Evolutionary conservation across 2,888 invertebrate species (phyloP).

Genomic region (Drosophila kuntzei): DNA sequence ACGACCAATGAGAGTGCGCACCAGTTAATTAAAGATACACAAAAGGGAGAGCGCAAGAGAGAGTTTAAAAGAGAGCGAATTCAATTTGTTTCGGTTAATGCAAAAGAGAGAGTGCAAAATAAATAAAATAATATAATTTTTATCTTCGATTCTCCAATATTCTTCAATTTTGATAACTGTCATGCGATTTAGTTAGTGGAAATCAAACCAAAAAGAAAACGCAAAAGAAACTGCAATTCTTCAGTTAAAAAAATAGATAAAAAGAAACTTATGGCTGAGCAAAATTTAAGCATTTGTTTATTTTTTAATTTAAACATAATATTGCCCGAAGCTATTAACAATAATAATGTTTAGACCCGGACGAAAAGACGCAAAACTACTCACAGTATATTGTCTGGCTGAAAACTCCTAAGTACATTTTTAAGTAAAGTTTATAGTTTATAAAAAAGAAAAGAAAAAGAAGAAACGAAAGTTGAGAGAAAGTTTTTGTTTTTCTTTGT

Average conservation of each 20-base stretch:
- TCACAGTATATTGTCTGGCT: constrained; percentile 85
- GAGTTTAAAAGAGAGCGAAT: not conserved
- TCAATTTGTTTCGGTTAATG: constrained; percentile 6
- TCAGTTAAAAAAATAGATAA: constrained; percentile 4
- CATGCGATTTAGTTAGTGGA: constrained; percentile 43
- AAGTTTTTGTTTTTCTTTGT: constrained; percentile 32
- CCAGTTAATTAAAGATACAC: constrained; percentile 25
- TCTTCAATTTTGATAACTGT: constrained; percentile 14
- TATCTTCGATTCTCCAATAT: constrained; percentile 8
- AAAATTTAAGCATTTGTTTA: constrained; percentile 31
- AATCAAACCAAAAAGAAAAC: constrained; percentile 2
- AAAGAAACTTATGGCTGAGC: constrained; percentile 8
- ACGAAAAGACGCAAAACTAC: constrained; percentile 67
- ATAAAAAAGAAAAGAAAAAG: constrained; percentile 73
- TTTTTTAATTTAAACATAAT: constrained; percentile 15
- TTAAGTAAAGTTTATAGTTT: constrained; percentile 57
- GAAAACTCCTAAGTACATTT: constrained; percentile 83
- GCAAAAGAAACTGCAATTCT: constrained; percentile 20
- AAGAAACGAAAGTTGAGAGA: constrained; percentile 69
- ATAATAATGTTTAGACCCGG: constrained; percentile 36
- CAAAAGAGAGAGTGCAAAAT: constrained; percentile 18
- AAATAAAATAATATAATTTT: constrained; percentile 1
- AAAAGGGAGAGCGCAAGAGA: constrained; percentile 3
- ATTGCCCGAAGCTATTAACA: constrained; percentile 39
- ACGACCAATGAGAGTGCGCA: constrained; percentile 23